Evolutionary conservation across 2,113 vertebrate genomes (phyloP).

Genomic region (Festucalex cinctus): DNA sequence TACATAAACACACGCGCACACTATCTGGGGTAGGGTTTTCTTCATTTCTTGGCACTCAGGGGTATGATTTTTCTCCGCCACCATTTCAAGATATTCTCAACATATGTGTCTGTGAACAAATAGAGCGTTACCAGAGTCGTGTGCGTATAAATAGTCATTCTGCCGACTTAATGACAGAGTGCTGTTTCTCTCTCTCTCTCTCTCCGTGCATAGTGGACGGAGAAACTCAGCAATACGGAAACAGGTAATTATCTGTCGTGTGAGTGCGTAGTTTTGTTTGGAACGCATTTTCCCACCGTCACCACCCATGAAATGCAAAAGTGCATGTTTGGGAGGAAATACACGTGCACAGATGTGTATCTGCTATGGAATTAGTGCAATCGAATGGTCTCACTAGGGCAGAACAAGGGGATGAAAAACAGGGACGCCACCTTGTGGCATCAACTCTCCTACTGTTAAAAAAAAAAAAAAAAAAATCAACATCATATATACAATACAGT

Average conservation of each 20-base stretch:
- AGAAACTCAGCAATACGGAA: conserved; percentile 88
- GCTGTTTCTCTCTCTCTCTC: conserved; percentile 19
- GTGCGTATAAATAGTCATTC: conserved; percentile 60
- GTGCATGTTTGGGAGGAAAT: not conserved
- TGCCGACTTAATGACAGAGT: conserved; percentile 61
- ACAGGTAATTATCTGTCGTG: conserved; percentile 81
- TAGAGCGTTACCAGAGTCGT: conserved; percentile 47
- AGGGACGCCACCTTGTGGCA: conserved; percentile 58
- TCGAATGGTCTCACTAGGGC: not conserved
- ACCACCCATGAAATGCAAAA: not conserved
- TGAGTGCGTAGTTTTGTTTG: conserved; percentile 17
- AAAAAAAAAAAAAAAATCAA: not conserved
- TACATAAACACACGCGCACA: conserved; percentile 1
- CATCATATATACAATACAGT: not conserved
- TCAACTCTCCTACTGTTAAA: too few relatives aligned
- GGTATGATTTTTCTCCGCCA: conserved; percentile 42
- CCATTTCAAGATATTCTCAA: conserved; percentile 50
- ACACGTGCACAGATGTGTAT: not conserved
- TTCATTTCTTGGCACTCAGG: conserved; percentile 40
- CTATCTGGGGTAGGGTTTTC: conserved; percentile 15
- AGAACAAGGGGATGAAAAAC: conserved; percentile 8
- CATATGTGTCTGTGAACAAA: conserved; percentile 48
- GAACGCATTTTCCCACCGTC: conserved; percentile 30
- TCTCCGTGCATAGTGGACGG: conserved; percentile 66
- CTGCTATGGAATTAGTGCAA: not conserved